Evolutionary conservation across 2,113 vertebrate genomes (phyloP), one percentile per base, ranked within the genome.

Genomic region (Scomber scombrus): DNA sequence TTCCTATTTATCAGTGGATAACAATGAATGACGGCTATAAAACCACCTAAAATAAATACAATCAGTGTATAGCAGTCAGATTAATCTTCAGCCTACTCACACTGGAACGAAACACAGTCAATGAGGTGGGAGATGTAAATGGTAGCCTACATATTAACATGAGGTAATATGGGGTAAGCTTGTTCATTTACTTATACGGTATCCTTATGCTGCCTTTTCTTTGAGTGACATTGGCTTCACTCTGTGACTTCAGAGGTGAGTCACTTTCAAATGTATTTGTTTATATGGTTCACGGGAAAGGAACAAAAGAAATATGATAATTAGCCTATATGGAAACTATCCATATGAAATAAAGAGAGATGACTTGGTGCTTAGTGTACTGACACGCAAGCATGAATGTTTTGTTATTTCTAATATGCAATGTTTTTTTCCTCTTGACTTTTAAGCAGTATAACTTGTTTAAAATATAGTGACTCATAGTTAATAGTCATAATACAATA

Each of bases 111-210:
- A 65, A 74, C 49, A 71, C 23, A 70, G 52, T 69, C 18, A 67
- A 29, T 34, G 60, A 65, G 5, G 6, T 26, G 21, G n/a, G 82
- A 58, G 60, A 79, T 80, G 76, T 73, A 71, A 66, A 43, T 19
- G 60, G 31, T 40, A 80, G 68, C 63, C 72, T 63, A 60, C 21
- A 80, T 61, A 64, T 62, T 46, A 69, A 65, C 19, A 40, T 2
- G 34, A 40, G 52, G n/a, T 18, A 16, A 78, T 54, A 58, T 11
- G 26, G 68, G 52, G 0, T 16, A 31, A 63, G 56, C 43, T 15
- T 67, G 50, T 55, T 58, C 11, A 29, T 63, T 74, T 56, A 9
- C 71, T 52, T 40, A 54, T 21, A 31, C 1, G 16, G 0, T 12
- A 5, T 16, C 4, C 54, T 55, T 5, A 29, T 11, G 4, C 12